phyloP scores from a whole-genome alignment of 2,888 invertebrate species.

The Aphodius granarius region DNA sequence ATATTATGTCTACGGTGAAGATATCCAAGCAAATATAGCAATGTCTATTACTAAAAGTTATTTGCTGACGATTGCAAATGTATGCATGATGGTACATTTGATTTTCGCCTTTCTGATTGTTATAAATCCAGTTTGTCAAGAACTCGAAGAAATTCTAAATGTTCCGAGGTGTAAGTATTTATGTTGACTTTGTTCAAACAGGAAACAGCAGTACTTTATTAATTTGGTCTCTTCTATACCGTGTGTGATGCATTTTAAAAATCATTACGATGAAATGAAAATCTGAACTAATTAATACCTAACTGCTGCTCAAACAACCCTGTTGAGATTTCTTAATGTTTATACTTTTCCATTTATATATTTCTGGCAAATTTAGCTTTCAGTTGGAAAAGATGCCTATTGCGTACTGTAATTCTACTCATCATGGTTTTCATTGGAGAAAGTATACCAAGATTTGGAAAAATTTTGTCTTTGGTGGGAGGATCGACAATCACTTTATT shows the following conservation, averaged over 20 bases:
- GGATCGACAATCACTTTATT: slow-evolving; percentile 70
- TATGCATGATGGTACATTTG: slow-evolving; percentile 67
- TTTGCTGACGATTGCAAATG: slow-evolving; percentile 60
- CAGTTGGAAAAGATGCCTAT: slow-evolving; percentile 59
- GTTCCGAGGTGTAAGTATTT: slow-evolving; percentile 60
- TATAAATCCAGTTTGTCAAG: slow-evolving; percentile 72
- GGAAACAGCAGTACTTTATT: too few relatives aligned
- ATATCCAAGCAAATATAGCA: slow-evolving; percentile 63
- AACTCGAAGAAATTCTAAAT: slow-evolving; percentile 66
- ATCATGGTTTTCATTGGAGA: slow-evolving; percentile 67
- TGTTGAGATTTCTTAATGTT: background rate
- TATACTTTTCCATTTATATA: background rate
- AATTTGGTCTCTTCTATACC: too few relatives aligned
- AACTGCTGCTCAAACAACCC: background rate
- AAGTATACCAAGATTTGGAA: slow-evolving; percentile 69
- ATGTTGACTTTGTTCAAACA: background rate
- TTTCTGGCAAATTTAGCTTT: slow-evolving; percentile 58
- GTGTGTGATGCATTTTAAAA: too few relatives aligned
- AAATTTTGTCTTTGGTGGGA: slow-evolving; percentile 69
- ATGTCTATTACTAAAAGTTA: slow-evolving; percentile 59
- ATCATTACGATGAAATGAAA: too few relatives aligned
- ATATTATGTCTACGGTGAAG: slow-evolving; percentile 65
- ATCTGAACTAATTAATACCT: too few relatives aligned
- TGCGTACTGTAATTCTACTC: slow-evolving; percentile 61
- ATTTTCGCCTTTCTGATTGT: slow-evolving; percentile 69